phyloP scores from a whole-genome alignment of 2,797 vertebrate genomes.

The Cynodonichthys magdalenae region DNA sequence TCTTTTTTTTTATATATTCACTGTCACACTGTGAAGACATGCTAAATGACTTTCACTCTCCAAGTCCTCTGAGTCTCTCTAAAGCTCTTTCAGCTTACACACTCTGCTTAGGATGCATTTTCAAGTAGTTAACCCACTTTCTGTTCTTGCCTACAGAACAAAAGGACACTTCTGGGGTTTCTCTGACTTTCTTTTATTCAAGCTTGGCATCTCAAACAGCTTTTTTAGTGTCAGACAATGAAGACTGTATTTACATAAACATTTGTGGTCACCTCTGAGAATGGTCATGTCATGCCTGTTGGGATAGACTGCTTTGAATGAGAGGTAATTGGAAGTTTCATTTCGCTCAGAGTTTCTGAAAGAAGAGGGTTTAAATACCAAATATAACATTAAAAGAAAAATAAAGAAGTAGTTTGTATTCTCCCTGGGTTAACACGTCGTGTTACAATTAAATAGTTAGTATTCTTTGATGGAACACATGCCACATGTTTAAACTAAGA shows the following conservation, averaged over 20 bases:
- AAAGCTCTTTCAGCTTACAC: slow-evolving; percentile 55
- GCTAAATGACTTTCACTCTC: slow-evolving; percentile 54
- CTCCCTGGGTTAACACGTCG: not conserved
- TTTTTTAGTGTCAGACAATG: slow-evolving; percentile 44
- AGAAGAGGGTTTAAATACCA: slow-evolving; percentile 1
- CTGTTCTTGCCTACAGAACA: slow-evolving; percentile 51
- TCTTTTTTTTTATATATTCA: slow-evolving; percentile 28
- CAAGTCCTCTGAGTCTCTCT: slow-evolving; percentile 43
- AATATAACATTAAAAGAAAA: slow-evolving; percentile 14
- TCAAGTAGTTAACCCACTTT: slow-evolving; percentile 66
- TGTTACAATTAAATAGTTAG: slow-evolving; percentile 2
- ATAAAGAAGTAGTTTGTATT: not conserved
- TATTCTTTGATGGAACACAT: too few relatives aligned
- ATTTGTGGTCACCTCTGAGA: slow-evolving; percentile 38
- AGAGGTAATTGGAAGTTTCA: slow-evolving; percentile 11
- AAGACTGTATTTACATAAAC: slow-evolving; percentile 33
- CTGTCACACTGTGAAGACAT: slow-evolving; percentile 45
- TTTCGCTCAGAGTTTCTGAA: not conserved
- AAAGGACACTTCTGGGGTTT: slow-evolving; percentile 53
- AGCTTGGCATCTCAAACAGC: slow-evolving; percentile 24
- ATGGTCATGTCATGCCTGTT: slow-evolving; percentile 25
- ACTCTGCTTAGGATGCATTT: slow-evolving; percentile 59
- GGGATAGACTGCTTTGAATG: slow-evolving; percentile 25
- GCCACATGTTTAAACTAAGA: too few relatives aligned
- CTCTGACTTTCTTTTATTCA: slow-evolving; percentile 23